Conservation (phyloP, 92 coral and sea anemone species). For the Epizoanthus stellaris region DNA sequence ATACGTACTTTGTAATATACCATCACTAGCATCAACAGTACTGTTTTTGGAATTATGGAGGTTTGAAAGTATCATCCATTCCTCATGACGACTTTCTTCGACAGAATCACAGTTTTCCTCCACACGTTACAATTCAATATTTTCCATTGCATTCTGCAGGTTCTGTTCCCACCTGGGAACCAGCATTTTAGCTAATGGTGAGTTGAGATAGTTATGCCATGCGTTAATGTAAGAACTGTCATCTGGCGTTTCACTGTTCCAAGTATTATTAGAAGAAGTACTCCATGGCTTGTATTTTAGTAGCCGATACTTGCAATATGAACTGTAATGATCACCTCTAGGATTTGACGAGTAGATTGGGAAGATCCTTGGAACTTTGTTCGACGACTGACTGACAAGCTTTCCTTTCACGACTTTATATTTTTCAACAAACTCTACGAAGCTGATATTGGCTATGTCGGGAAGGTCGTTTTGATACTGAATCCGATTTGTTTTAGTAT, state of each 20-base stretch:
- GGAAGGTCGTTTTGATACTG: slow-evolving; percentile 15
- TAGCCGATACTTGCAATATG: slow-evolving; percentile 17
- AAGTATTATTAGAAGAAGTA: slow-evolving; percentile 51
- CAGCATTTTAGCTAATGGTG: slow-evolving; percentile 59
- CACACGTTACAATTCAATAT: not conserved
- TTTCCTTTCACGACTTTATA: slow-evolving; percentile 46
- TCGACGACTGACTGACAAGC: slow-evolving; percentile 18
- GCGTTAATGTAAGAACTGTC: slow-evolving; percentile 47
- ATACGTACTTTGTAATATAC: not conserved
- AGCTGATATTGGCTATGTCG: slow-evolving; percentile 26
- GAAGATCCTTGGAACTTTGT: too few relatives aligned
- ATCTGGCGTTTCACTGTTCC: slow-evolving; percentile 44
- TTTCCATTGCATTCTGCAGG: slow-evolving; percentile 47
- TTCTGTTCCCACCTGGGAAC: slow-evolving; percentile 69
- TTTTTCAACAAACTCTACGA: slow-evolving; percentile 30
- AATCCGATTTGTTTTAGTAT: slow-evolving; percentile 59
- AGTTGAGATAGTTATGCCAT: slow-evolving; percentile 65
- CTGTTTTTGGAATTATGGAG: slow-evolving; percentile 48
- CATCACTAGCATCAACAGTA: slow-evolving; percentile 4
- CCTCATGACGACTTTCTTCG: slow-evolving; percentile 29
- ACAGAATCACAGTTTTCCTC: not conserved
- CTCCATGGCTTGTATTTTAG: slow-evolving; percentile 21
- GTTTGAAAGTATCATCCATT: slow-evolving; percentile 71
- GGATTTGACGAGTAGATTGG: not conserved
- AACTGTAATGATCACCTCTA: slow-evolving; percentile 1